These are phyloP conservation scores for Hiodon alosoides DNA, from an alignment of 2,113 vertebrate genomes.

Conservation along the genomic window DNA sequence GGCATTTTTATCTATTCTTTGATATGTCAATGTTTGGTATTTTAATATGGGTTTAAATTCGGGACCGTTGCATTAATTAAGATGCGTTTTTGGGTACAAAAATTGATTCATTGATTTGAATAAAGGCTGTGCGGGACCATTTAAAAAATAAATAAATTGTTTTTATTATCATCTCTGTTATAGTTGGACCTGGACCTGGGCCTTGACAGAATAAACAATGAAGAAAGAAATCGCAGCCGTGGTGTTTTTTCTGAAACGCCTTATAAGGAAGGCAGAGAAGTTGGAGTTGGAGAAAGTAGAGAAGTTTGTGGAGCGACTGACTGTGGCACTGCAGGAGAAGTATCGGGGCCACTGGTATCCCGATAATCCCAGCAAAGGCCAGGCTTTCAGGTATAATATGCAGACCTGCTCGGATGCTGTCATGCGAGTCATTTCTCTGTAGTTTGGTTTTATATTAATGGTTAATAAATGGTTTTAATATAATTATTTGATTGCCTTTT, in stretches of 20 bases:
- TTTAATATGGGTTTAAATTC: no score
- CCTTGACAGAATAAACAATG: conserved; percentile 49
- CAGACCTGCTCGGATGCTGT: neutral
- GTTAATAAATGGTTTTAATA: neutral
- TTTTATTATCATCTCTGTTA: neutral
- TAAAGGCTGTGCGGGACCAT: neutral
- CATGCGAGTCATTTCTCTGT: neutral
- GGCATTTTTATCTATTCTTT: no score
- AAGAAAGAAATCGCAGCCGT: conserved; percentile 66
- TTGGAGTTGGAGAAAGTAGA: conserved; percentile 52
- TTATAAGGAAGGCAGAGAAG: conserved; percentile 50
- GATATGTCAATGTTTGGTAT: no score
- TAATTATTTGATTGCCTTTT: neutral
- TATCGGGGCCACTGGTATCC: conserved; percentile 67
- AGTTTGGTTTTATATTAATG: neutral
- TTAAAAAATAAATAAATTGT: neutral
- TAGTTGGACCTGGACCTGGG: neutral
- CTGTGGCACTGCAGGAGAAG: conserved; percentile 57
- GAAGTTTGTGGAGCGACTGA: conserved; percentile 56
- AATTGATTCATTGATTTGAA: no score
- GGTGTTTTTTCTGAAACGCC: conserved; percentile 61
- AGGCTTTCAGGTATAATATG: conserved; percentile 60
- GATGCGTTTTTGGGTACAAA: no score
- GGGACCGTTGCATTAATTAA: no score
- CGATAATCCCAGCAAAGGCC: conserved; percentile 60